Evolutionary conservation across 1,140 invertebrate genomes (phyloP).

Genomic region (Zaprionus gabonicus): DNA sequence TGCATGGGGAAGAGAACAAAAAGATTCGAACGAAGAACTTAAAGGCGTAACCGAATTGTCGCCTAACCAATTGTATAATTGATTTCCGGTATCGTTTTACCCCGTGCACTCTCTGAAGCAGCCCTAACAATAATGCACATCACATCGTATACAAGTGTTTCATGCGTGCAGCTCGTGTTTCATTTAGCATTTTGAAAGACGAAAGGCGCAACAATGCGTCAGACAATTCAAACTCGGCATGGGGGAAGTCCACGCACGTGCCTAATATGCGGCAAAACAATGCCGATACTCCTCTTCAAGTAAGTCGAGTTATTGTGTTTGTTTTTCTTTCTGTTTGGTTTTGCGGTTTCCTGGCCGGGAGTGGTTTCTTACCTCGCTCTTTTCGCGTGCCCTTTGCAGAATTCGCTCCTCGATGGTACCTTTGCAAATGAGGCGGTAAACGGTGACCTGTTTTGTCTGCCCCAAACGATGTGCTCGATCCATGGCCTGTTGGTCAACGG

Average conservation of each 20-base stretch:
- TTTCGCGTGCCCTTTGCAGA: conserved; percentile 94
- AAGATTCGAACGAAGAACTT: conserved; percentile 32
- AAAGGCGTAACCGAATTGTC: conserved; percentile 76
- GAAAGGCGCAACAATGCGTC: conserved; percentile 68
- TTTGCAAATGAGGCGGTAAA: conserved; percentile 95
- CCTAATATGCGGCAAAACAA: conserved; percentile 77
- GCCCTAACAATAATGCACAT: conserved; percentile 10
- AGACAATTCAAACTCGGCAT: conserved; percentile 27
- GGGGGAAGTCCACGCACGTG: conserved; percentile 71
- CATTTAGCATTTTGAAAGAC: conserved; percentile 54
- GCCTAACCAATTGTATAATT: conserved; percentile 82
- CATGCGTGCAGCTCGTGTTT: conserved; percentile 66
- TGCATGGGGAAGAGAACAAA: background rate
- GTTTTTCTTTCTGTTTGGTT: conserved; percentile 34
- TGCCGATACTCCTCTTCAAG: conserved; percentile 38
- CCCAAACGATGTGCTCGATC: conserved; percentile 95
- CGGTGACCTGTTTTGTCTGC: conserved; percentile 96
- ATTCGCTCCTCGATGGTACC: conserved; percentile 96
- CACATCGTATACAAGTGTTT: conserved; percentile 59
- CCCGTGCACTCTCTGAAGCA: conserved; percentile 11
- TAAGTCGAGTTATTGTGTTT: background rate
- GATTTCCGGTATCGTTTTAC: conserved; percentile 80
- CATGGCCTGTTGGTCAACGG: conserved; percentile 97
- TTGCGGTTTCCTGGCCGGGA: conserved; percentile 74
- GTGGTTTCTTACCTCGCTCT: conserved; percentile 90